A percentile compares a stretch with the other conserved stretches of the same genome.
Evolutionary conservation across 2,113 vertebrate species (phyloP).

Genomic region (Ivindomyrus marchei): DNA sequence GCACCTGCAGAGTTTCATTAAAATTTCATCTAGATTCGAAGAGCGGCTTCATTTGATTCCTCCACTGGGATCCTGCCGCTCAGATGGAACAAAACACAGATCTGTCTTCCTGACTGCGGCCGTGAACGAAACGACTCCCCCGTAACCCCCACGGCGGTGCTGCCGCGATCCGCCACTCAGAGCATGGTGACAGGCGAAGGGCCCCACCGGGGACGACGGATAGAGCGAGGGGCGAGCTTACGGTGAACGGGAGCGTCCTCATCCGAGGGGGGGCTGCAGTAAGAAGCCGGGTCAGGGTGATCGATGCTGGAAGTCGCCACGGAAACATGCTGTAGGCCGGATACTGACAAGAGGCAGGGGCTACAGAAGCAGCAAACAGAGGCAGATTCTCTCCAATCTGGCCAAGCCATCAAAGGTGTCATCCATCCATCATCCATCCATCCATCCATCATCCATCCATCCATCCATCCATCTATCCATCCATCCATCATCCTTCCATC

Average conservation of each 20-base stretch:
- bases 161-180: not conserved
- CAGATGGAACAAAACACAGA: constrained; percentile 13
- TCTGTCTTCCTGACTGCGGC: not conserved
- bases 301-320: not conserved
- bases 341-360: not conserved
- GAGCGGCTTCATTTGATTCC: not conserved
- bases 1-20: constrained; percentile 13
- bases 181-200: not conserved
- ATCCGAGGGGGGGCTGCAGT: not conserved
- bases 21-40: constrained; percentile 18
- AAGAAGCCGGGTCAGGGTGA: not conserved
- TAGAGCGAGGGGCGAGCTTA: not conserved
- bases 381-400: not conserved
- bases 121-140: not conserved
- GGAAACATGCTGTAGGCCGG: not conserved
- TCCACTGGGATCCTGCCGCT: constrained; percentile 6
- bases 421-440: not conserved
- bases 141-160: too few relatives aligned
- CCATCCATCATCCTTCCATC: too few relatives aligned
- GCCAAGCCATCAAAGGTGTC: not conserved
- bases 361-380: not conserved
- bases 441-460: not conserved
- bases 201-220: not conserved
- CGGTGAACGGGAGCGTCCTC: not conserved
- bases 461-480: too few relatives aligned